phyloP scores from a whole-genome alignment of 64 coral and sea anemone genomes.

The Montipora sp. region DNA sequence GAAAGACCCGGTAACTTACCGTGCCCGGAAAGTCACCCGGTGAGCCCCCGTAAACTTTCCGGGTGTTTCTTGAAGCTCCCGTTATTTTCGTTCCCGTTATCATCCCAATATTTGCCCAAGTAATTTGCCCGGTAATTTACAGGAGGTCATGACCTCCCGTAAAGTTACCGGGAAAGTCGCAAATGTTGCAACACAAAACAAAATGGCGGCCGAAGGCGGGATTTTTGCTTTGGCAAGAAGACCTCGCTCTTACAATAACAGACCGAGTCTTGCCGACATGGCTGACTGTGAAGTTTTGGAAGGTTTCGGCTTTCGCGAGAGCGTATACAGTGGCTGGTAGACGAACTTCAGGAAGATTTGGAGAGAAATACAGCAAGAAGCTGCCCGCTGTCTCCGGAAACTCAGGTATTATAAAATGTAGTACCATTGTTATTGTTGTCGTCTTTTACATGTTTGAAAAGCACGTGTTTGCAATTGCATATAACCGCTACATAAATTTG shows the following conservation, averaged over 20 bases:
- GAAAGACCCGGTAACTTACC: neutral
- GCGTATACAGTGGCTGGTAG: neutral
- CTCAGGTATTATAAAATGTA: neutral
- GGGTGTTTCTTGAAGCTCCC: neutral
- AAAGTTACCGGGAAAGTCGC: too few species aligned
- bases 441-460: neutral
- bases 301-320: neutral
- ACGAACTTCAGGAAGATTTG: neutral
- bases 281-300: neutral
- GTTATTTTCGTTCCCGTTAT: neutral
- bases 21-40: conserved; percentile 1
- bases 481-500: neutral
- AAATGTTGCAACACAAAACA: too few species aligned
- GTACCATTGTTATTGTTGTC: neutral
- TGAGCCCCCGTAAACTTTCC: neutral
- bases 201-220: neutral
- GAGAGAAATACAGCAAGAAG: neutral
- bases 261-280: neutral
- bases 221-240: neutral
- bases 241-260: neutral
- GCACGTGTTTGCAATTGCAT: neutral
- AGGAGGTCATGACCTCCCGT: too few species aligned
- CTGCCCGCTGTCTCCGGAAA: neutral
- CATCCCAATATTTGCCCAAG: neutral
- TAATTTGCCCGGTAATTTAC: neutral